A percentile compares a stretch with the other conserved stretches of the same genome.
These are phyloP conservation scores for Temnothorax ravouxi DNA, from an alignment of 2,888 invertebrate species.

Conservation along the genomic window DNA sequence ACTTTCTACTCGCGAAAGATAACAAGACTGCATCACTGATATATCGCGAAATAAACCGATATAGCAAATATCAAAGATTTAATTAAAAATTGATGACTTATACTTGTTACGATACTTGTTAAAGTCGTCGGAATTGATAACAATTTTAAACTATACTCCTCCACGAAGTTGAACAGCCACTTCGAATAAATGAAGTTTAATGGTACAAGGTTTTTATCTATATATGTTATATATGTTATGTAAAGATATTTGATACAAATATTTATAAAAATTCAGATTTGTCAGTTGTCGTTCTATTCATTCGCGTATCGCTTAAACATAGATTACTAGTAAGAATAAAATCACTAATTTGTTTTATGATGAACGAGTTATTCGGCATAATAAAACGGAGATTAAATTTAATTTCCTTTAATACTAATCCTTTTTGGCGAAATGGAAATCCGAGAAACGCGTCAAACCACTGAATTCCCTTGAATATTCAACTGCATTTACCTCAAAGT, in stretches of 20 bases:
- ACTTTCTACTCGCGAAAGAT: not conserved
- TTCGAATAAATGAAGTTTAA: not conserved
- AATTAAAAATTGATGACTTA: not conserved
- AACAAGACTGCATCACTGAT: not conserved
- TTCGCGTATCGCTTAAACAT: not conserved
- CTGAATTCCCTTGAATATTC: constrained; percentile 54
- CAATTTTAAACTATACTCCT: not conserved
- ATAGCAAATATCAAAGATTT: not conserved
- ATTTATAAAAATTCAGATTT: not conserved
- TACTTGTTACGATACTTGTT: not conserved
- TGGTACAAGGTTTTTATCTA: not conserved
- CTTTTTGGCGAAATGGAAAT: constrained; percentile 48
- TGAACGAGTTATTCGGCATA: constrained; percentile 16
- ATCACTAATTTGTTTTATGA: not conserved
- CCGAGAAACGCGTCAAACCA: constrained; percentile 51
- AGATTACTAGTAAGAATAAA: not conserved
- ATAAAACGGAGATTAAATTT: constrained; percentile 56
- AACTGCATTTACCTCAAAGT: constrained; percentile 56
- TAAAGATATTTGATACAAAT: not conserved
- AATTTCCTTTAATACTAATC: constrained; percentile 53
- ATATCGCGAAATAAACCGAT: not conserved
- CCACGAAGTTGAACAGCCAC: not conserved
- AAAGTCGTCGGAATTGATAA: not conserved
- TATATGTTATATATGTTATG: not conserved
- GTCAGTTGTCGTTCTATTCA: not conserved